phyloP scores from a whole-genome alignment of 1,140 invertebrate genomes.

The Saccostrea cuccullata region DNA sequence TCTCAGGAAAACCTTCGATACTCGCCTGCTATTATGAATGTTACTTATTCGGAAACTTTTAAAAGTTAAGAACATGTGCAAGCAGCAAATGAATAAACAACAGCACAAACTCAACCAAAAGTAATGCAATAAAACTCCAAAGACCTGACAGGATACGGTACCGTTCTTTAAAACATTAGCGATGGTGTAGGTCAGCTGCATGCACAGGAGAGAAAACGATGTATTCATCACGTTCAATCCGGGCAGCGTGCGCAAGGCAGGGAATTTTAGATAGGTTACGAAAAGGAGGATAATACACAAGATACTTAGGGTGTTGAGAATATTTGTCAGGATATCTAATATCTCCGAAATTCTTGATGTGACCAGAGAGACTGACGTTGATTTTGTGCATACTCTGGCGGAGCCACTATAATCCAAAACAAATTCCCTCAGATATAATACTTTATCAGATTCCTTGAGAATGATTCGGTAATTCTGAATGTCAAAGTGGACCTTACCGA shows the following conservation, averaged over 20 bases:
- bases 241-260: background rate
- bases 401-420: background rate
- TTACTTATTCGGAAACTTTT: background rate
- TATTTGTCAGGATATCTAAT: background rate
- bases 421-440: background rate
- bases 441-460: background rate
- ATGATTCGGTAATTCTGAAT: background rate
- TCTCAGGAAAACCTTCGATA: background rate
- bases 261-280: background rate
- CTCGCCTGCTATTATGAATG: too few relatives aligned
- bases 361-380: background rate
- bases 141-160: background rate
- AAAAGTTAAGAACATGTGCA: background rate
- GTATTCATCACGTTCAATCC: background rate
- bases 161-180: background rate
- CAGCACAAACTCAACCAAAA: background rate
- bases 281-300: background rate
- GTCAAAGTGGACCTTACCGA: background rate
- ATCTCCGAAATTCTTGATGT: background rate
- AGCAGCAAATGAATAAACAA: background rate
- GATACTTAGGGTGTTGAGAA: background rate
- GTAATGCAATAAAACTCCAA: background rate
- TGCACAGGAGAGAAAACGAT: background rate
- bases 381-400: background rate
- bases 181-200: background rate